These are phyloP conservation scores for Scolopax bukidnonensis DNA, from an alignment of 2,797 vertebrate species.

Conservation along the genomic window DNA sequence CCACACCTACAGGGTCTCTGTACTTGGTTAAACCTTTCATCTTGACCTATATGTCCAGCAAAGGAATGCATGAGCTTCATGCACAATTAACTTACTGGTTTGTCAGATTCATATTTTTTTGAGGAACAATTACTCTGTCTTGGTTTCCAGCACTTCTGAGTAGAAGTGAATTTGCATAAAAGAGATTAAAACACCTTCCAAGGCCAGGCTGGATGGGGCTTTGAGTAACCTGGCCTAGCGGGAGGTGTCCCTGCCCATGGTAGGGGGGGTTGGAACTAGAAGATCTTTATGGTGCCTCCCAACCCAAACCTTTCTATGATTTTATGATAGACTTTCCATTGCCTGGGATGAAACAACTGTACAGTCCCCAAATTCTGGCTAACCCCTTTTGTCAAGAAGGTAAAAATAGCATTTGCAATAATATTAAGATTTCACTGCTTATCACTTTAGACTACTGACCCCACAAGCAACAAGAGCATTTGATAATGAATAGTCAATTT, in stretches of 20 bases:
- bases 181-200: background rate
- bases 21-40: background rate
- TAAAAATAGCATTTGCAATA: rapidly evolving
- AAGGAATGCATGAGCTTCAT: background rate
- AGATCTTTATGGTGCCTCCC: too few species aligned
- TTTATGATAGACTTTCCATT: background rate
- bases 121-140: background rate
- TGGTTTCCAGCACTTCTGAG: background rate
- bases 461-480: background rate
- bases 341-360: background rate
- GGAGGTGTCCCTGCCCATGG: too few species aligned
- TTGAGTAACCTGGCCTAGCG: too few species aligned
- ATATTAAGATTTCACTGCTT: background rate
- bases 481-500: background rate
- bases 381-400: background rate
- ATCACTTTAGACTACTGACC: background rate
- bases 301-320: too few species aligned
- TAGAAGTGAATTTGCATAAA: background rate
- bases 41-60: background rate
- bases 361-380: background rate
- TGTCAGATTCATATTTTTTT: background rate
- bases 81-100: background rate
- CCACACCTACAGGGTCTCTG: background rate
- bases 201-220: too few species aligned
- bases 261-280: too few species aligned